Percentiles rank a stretch among this genome's conserved stretches.
Evolutionary conservation across 1,140 invertebrate genomes (phyloP).

Genomic region (Drosophila ogumai): DNA sequence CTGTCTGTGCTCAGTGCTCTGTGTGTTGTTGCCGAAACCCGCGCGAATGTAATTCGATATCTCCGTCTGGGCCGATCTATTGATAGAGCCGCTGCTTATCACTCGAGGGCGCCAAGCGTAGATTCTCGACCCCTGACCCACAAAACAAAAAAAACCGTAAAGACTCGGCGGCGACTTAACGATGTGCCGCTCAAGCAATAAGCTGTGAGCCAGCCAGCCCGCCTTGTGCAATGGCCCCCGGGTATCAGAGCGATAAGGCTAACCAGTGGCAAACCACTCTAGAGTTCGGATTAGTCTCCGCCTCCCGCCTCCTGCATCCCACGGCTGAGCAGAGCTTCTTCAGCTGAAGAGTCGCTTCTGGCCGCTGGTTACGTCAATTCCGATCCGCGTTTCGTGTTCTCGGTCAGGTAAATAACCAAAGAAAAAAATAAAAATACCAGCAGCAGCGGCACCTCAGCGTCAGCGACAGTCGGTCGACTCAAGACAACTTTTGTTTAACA

Average conservation of each 20-base stretch:
- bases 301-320: constrained; percentile 6
- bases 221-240: constrained; percentile 65
- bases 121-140: constrained; percentile 60
- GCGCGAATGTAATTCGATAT: constrained; percentile 44
- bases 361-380: constrained; percentile 62
- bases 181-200: constrained; percentile 37
- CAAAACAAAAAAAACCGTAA: constrained; percentile 19
- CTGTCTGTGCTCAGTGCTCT: constrained; percentile 10
- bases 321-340: constrained; percentile 15
- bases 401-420: constrained; percentile 49
- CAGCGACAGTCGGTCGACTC: constrained; percentile 17
- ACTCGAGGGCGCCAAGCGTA: constrained; percentile 42
- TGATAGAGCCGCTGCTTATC: constrained; percentile 54
- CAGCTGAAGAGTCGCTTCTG: constrained; percentile 28
- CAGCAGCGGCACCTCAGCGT: constrained; percentile 35
- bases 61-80: constrained; percentile 18
- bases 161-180: constrained; percentile 26
- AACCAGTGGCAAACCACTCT: constrained; percentile 57
- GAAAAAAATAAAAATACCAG: constrained; percentile 16
- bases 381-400: constrained; percentile 42
- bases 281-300: constrained; percentile 29
- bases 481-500: constrained; percentile 60
- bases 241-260: constrained; percentile 63
- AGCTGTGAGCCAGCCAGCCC: constrained; percentile 15
- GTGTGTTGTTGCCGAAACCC: constrained; percentile 58